These are phyloP conservation scores for Leptodactylus fallax DNA, from an alignment of 2,797 vertebrate species.

Conservation along the genomic window DNA sequence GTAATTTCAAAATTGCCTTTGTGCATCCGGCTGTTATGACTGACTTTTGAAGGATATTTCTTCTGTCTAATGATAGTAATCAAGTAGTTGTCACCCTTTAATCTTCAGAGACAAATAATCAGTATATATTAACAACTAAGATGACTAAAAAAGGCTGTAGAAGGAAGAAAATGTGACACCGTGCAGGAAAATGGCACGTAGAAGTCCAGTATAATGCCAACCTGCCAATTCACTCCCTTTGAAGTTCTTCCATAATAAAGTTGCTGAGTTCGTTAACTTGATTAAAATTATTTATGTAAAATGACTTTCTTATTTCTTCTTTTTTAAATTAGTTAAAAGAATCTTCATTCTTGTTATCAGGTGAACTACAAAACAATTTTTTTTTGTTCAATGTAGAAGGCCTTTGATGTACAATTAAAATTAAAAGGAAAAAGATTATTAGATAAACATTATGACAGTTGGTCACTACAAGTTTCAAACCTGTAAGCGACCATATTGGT, in stretches of 20 bases:
- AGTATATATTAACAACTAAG: slow-evolving; percentile 32
- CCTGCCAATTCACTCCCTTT: slow-evolving; percentile 24
- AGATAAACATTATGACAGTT: no score
- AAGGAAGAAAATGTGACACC: slow-evolving; percentile 19
- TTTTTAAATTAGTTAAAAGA: not conserved
- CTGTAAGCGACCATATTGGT: no score
- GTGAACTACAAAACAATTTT: not conserved
- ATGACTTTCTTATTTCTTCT: not conserved
- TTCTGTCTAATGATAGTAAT: slow-evolving; percentile 54
- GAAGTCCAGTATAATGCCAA: not conserved
- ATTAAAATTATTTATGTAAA: not conserved
- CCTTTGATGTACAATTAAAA: no score
- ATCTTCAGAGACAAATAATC: slow-evolving; percentile 42
- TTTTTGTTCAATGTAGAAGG: no score
- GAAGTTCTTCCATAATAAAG: not conserved
- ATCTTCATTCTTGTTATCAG: not conserved
- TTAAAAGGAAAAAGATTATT: no score
- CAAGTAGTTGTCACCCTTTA: slow-evolving; percentile 43
- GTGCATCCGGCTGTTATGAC: slow-evolving; percentile 58
- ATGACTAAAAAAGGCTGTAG: slow-evolving; percentile 25
- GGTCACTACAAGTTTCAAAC: no score
- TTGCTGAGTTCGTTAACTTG: not conserved
- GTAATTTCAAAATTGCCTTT: slow-evolving; percentile 68
- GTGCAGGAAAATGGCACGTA: slow-evolving; percentile 21
- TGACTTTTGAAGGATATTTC: slow-evolving; percentile 62